A percentile compares a stretch with the other conserved stretches of the same genome.
phyloP scores from a whole-genome alignment of 2,888 invertebrate species.

The Liodrosophila aerea region DNA sequence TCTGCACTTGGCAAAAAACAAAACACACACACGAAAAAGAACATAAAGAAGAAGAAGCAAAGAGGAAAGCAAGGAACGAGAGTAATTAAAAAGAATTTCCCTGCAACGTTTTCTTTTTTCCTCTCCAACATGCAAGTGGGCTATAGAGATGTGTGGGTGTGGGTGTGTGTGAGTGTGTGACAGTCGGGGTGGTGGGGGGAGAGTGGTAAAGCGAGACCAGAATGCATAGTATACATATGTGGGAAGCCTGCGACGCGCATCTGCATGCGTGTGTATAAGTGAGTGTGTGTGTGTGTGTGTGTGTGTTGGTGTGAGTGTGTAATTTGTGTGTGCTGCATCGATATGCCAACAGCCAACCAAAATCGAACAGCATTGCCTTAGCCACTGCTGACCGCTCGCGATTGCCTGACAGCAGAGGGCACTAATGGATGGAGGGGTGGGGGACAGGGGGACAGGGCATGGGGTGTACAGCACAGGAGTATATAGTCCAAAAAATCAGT shows the following conservation, averaged over 20 bases:
- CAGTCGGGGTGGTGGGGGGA: conserved; percentile 27
- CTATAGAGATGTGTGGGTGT: background rate
- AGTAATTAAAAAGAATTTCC: conserved; percentile 61
- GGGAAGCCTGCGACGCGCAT: conserved; percentile 43
- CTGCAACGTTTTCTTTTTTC: conserved; percentile 19
- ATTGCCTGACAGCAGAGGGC: conserved; percentile 10
- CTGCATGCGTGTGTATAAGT: conserved; percentile 43
- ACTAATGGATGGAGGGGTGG: background rate
- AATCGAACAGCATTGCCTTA: conserved; percentile 62
- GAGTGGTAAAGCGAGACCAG: conserved; percentile 16
- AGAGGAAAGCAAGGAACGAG: conserved; percentile 25
- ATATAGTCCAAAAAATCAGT: background rate
- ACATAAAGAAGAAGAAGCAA: background rate
- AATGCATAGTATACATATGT: conserved; percentile 63
- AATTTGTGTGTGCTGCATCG: conserved; percentile 44
- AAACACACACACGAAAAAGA: conserved; percentile 7
- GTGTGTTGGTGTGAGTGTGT: conserved; percentile 7
- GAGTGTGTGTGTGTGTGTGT: conserved; percentile 5
- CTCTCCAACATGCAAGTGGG: background rate
- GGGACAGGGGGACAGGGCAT: background rate
- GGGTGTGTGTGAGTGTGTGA: conserved; percentile 18
- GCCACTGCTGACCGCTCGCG: conserved; percentile 39
- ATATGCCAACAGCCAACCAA: conserved; percentile 63
- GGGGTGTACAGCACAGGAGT: conserved; percentile 18
- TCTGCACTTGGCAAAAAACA: conserved; percentile 37